Evolutionary conservation across 37 sponge, comb jelly and placozoan genomes (phyloP), one percentile per base, ranked within the genome.

Genomic region (Chondrilla cf. caribensis): DNA sequence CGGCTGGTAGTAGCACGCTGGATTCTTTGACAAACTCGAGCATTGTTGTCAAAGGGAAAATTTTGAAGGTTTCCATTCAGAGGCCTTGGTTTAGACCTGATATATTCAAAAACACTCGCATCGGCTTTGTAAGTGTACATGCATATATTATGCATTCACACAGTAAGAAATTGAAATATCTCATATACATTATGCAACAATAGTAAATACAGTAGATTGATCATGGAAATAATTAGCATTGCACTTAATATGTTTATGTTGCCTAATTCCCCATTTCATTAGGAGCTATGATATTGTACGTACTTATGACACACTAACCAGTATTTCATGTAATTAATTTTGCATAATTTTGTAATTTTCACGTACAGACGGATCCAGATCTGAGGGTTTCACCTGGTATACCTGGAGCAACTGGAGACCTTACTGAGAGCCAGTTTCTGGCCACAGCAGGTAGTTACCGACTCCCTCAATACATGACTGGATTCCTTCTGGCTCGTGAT

Each of bases 11-110:
- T 1, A 19, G 2, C 40, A 22, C 44, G 40, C 22, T 40, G 19
- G 36, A 40, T 35, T 36, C 76, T 22, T n/a, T 88, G 42, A 81
- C 55, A 73, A 80, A 85, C 54, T 78, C 89, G 18, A 71, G 44
- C 38, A 18, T 84, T 17, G 70, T 29, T 2, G 81, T 81, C 5
- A 60, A 65, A 51, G 89, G 89, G 42, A 80, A 88, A 41, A 31
- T 88, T 0, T 81, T 88, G 0, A 85, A 85, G 57, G 89, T 88
- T 2, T 43, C 73, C 22, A 84, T 88, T 25, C 77, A 80, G 19
- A 58, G 85, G 58, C 89, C 89, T 25, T 88, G 89, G 89, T 88
- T 88, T 58, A 71, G 77, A 32, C 81, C 89, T 35, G 75, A 72
- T 60, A 26, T 88, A 0, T 88, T 88, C 38, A 67, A 77, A 59